Conservation (phyloP, 1,140 invertebrate genomes). For the Hylyphantes graminicola region DNA sequence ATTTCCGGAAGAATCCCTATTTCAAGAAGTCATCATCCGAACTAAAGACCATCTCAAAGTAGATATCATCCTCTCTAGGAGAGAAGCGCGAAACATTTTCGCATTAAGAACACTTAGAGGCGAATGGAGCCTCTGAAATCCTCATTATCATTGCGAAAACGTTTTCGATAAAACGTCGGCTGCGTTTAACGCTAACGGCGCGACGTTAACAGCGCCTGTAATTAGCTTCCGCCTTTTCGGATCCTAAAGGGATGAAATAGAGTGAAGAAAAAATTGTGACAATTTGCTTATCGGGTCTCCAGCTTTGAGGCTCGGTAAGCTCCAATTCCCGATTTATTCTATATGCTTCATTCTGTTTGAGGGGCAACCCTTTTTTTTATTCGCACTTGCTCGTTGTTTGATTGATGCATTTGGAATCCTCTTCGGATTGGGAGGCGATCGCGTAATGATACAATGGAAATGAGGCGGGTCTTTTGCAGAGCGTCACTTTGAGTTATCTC, state of each 20-base stretch:
- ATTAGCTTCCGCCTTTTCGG: conserved; percentile 33
- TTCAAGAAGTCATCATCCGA: conserved; percentile 38
- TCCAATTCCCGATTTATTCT: conserved; percentile 29
- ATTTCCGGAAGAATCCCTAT: conserved; percentile 19
- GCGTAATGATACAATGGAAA: conserved; percentile 15
- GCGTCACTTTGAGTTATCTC: too few relatives aligned
- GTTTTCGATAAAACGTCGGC: conserved; percentile 41
- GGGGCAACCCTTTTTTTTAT: conserved; percentile 3
- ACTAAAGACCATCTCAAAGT: conserved; percentile 23
- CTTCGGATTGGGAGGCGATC: neutral
- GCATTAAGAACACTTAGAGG: conserved; percentile 35
- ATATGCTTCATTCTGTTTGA: conserved; percentile 13
- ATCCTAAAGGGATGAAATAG: neutral
- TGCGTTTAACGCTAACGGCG: conserved; percentile 28
- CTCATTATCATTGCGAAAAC: conserved; percentile 52
- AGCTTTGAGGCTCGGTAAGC: conserved; percentile 9
- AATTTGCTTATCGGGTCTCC: conserved; percentile 47
- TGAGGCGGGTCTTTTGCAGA: neutral
- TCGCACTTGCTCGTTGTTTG: conserved; percentile 12
- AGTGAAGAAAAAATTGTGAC: conserved; percentile 17
- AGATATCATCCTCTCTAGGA: conserved; percentile 21
- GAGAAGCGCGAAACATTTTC: conserved; percentile 28
- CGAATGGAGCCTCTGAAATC: conserved; percentile 44
- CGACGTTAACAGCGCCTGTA: conserved; percentile 7
- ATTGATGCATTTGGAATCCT: conserved; percentile 52